Evolutionary conservation across 2,888 invertebrate genomes (phyloP), one percentile per base, ranked within the genome.

Genomic region (Thelaira solivaga): DNA sequence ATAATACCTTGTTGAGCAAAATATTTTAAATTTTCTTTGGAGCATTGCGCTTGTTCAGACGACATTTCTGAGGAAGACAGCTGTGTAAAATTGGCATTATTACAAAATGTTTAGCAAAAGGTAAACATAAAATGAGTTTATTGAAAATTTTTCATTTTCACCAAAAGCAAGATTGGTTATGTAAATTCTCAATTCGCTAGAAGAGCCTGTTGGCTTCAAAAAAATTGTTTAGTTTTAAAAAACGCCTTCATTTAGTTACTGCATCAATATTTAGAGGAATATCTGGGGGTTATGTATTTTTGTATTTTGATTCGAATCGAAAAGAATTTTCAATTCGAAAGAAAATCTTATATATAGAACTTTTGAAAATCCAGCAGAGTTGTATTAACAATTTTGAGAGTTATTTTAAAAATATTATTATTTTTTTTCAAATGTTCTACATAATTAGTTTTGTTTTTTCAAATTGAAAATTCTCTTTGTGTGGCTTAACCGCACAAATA

Each of bases 41-140:
- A 47, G 10, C 8, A 26, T 34, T 62, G 43, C 24, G 62, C n/a
- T 10, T 53, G 22, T n/a, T 55, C 29, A 45, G 24, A 47, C 22
- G 69, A 59, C 47, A 59, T 51, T 61, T 41, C 61, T 59, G 10
- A n/a, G 61, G 49, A 59, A 49, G 57, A 39, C 61, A 71, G 53
- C 13, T 43, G 61, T 61, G 71, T 22, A 61, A 41, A 72, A 72
- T 72, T 62, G 72, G 36, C 22, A 57, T 47, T 64, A 57, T 73
- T 64, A 47, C 11, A 41, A 64, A 73, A 64, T 64, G 57, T 4
- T 11, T 47, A 11, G 62, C 13, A 55, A 45, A 55, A 34, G 61
- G 61, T 26, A 62, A 43, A 41, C 51, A 51, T 53, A 71, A 16
- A 55, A 45, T 55, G n/a, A 45, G 62, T 72, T 13, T 45, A 64